Evolutionary conservation across 2,113 vertebrate species (phyloP).

Genomic region (Ptilonorhynchus violaceus): DNA sequence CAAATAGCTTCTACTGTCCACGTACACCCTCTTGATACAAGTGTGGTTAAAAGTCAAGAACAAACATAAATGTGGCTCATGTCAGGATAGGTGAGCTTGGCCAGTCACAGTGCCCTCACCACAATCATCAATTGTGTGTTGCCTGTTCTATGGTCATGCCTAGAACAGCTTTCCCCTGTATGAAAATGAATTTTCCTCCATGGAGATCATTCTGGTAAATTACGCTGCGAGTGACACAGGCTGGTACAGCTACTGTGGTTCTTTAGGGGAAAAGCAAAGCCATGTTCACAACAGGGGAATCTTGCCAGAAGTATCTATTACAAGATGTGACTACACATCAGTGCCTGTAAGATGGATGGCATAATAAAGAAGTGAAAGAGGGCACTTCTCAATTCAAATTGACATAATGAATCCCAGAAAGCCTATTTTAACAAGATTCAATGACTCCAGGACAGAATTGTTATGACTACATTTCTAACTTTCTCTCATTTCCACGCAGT

Average conservation of each 20-base stretch:
- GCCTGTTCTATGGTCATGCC: not conserved
- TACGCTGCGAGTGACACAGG: not conserved
- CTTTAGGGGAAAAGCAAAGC: not conserved
- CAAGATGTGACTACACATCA: not conserved
- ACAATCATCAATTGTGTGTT: rapidly evolving
- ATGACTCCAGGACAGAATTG: not conserved
- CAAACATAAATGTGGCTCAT: not conserved
- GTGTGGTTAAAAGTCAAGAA: not conserved
- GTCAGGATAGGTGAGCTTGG: not conserved
- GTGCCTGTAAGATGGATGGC: not conserved
- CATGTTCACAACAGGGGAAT: not conserved
- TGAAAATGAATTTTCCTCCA: not conserved
- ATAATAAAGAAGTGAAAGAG: slow-evolving; percentile 23
- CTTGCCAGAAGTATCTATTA: not conserved
- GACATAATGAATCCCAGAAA: not conserved
- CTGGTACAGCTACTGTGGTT: not conserved
- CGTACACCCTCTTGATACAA: not conserved
- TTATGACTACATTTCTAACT: not conserved
- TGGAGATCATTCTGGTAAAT: not conserved
- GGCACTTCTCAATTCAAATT: not conserved
- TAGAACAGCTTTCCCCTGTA: not conserved
- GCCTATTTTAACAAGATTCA: not conserved
- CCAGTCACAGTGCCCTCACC: not conserved
- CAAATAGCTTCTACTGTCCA: not conserved
- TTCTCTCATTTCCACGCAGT: not conserved